phyloP scores from a whole-genome alignment of 2,888 invertebrate genomes.

The Amiota mariae region DNA sequence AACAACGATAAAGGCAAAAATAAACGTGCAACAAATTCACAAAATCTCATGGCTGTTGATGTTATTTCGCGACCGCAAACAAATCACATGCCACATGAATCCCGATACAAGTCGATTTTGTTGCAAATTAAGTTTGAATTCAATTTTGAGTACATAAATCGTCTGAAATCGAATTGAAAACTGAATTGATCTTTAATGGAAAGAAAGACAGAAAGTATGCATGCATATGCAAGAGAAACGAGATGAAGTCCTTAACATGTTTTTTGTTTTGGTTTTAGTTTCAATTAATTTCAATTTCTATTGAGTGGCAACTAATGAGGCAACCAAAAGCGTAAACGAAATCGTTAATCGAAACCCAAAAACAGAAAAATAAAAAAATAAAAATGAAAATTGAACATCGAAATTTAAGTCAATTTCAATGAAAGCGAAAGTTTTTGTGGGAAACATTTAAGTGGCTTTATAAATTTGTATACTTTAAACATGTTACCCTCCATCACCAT shows the following conservation, averaged over 20 bases:
- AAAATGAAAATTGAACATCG: not conserved
- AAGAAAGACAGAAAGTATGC: not conserved
- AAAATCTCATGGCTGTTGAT: not conserved
- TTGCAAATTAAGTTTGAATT: conserved; percentile 10
- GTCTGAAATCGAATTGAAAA: conserved; percentile 50
- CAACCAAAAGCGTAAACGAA: not conserved
- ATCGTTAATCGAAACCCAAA: not conserved
- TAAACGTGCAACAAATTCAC: too few species aligned
- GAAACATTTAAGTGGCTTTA: conserved; percentile 22
- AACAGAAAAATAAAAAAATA: not conserved
- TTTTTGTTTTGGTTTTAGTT: too few species aligned
- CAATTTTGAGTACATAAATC: conserved; percentile 33
- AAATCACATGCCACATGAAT: not conserved
- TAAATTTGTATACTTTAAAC: not conserved
- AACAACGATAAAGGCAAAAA: too few species aligned
- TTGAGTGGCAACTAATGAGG: conserved; percentile 4
- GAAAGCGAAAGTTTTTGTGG: conserved; percentile 25
- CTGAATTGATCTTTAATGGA: conserved; percentile 8
- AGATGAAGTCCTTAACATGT: not conserved
- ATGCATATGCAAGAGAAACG: not conserved
- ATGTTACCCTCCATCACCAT: too few species aligned
- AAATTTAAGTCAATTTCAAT: conserved; percentile 3
- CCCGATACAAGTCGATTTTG: not conserved
- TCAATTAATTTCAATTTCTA: not conserved
- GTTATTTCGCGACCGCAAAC: not conserved